phyloP scores from a whole-genome alignment of 2,797 vertebrate species.

The Pygocentrus nattereri region DNA sequence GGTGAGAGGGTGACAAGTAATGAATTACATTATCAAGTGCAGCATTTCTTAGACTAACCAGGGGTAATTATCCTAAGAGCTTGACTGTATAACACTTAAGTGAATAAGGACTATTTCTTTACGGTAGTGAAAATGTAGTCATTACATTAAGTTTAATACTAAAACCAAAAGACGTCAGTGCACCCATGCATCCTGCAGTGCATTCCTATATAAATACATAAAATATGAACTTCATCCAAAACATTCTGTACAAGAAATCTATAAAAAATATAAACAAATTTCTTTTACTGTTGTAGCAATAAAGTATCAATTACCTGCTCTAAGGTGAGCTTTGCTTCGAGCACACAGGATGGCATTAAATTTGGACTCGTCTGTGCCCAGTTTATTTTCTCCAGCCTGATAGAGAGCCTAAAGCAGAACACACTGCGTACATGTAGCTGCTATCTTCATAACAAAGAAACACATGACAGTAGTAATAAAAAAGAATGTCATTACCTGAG shows the following conservation, averaged over 20 bases:
- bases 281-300: neutral
- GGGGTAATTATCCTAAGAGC: neutral
- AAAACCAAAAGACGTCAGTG: too few relatives aligned
- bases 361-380: constrained; percentile 97
- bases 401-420: constrained; percentile 83
- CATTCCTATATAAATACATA: neutral
- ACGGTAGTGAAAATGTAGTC: neutral
- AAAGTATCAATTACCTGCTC: constrained; percentile 83
- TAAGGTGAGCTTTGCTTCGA: constrained; percentile 91
- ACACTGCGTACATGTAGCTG: neutral
- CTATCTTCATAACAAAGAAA: neutral
- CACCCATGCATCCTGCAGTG: too few relatives aligned
- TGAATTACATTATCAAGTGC: neutral
- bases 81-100: neutral
- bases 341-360: constrained; percentile 96
- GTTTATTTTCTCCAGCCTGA: constrained; percentile 93
- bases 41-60: neutral
- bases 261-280: too few relatives aligned
- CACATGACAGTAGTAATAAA: neutral
- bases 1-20: too few relatives aligned
- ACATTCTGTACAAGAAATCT: too few relatives aligned
- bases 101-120: neutral
- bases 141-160: neutral
- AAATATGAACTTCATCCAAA: neutral
- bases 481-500: constrained; percentile 83